phyloP scores from a whole-genome alignment of 2,888 invertebrate genomes.

The Poecilus cupreus region DNA sequence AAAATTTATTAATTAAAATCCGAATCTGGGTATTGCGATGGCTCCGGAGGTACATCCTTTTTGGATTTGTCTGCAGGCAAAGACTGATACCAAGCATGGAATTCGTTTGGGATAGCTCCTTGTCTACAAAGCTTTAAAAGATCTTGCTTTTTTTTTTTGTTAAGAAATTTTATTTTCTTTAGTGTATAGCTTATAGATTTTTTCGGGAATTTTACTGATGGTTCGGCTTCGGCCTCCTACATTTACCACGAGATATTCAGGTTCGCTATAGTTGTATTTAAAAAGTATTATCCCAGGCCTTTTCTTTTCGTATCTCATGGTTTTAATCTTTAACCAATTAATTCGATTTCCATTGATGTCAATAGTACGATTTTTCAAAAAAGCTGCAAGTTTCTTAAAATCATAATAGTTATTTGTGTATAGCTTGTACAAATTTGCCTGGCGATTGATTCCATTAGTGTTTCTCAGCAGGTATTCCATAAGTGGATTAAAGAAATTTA shows the following conservation, averaged over 20 bases:
- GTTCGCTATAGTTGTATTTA: neutral
- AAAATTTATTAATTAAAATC: neutral
- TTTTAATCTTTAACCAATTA: neutral
- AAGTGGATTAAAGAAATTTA: too few relatives aligned
- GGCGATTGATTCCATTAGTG: too few relatives aligned
- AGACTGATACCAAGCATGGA: neutral
- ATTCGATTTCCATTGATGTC: too few relatives aligned
- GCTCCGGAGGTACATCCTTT: neutral
- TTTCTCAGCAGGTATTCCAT: too few relatives aligned
- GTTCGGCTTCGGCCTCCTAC: neutral
- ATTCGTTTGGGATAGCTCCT: neutral
- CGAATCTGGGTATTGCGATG: neutral
- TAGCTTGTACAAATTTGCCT: too few relatives aligned
- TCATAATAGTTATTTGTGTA: too few relatives aligned
- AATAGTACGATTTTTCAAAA: too few relatives aligned
- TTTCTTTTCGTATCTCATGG: neutral
- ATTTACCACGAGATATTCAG: neutral
- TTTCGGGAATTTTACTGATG: neutral
- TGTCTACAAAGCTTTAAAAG: neutral
- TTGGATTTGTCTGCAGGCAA: neutral
- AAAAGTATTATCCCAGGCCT: neutral
- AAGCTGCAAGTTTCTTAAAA: too few relatives aligned
- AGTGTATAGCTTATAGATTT: neutral
- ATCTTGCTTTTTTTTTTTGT: neutral
- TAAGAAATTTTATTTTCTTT: neutral